These are phyloP conservation scores for Sebastes variabilis DNA, from an alignment of 2,797 vertebrate species.

Conservation along the genomic window DNA sequence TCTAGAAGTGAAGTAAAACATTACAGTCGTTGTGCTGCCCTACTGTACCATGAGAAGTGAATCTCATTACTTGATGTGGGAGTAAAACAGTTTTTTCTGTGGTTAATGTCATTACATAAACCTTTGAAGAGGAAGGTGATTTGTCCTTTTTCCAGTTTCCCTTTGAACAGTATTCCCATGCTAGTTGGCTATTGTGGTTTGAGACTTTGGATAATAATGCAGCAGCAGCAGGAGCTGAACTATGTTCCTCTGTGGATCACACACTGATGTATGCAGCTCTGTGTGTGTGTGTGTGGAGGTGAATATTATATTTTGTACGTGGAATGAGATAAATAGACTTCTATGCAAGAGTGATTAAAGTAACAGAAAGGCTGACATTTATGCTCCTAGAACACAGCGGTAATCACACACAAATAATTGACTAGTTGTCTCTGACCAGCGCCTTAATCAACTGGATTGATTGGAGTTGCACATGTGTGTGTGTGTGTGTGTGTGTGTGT, in stretches of 20 bases:
- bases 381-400: neutral
- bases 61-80: neutral
- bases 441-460: slow-evolving; percentile 53
- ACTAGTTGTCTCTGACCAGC: slow-evolving; percentile 33
- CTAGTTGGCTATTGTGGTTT: neutral
- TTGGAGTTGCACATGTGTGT: neutral
- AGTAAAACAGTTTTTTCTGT: neutral
- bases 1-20: neutral
- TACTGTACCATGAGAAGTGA: neutral
- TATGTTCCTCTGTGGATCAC: neutral
- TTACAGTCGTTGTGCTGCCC: neutral
- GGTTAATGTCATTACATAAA: neutral
- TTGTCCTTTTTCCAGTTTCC: neutral
- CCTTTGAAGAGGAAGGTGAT: neutral
- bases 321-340: neutral
- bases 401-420: slow-evolving; percentile 34
- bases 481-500: neutral
- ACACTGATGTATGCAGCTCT: neutral
- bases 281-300: neutral
- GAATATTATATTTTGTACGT: slow-evolving; percentile 2
- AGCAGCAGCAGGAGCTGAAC: neutral
- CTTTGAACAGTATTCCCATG: neutral
- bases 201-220: slow-evolving; percentile 8
- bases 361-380: slow-evolving; percentile 31
- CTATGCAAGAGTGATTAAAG: slow-evolving; percentile 48